Conservation (phyloP, 1,140 invertebrate species). For the Achatina immaculata region DNA sequence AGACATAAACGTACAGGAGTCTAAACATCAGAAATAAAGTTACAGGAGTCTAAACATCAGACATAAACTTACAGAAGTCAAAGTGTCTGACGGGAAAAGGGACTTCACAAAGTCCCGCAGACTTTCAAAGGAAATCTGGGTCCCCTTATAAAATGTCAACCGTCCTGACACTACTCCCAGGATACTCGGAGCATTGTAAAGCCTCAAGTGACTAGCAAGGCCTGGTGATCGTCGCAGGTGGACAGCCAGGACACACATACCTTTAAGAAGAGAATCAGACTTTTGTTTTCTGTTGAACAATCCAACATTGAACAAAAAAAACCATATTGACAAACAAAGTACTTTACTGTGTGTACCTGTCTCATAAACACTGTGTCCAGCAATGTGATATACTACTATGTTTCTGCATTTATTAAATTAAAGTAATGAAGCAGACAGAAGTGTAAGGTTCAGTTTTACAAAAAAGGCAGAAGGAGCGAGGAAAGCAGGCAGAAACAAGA, state of each 20-base stretch:
- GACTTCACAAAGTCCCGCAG: constrained; percentile 64
- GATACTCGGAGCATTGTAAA: constrained; percentile 85
- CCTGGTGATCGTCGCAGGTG: constrained; percentile 85
- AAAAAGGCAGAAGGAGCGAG: no score
- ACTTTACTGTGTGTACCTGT: no score
- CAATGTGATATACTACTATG: no score
- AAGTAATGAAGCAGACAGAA: no score
- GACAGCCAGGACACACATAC: constrained; percentile 78
- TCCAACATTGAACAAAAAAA: background rate
- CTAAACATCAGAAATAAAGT: no score
- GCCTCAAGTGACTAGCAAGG: constrained; percentile 82
- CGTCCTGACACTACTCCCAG: constrained; percentile 86
- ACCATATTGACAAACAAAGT: no score
- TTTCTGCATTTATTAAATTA: no score
- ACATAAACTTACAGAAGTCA: constrained; percentile 49
- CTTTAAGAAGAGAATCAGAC: constrained; percentile 53
- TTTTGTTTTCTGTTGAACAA: background rate
- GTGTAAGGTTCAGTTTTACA: no score
- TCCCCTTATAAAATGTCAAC: constrained; percentile 75
- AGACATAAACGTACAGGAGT: no score
- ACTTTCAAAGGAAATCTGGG: constrained; percentile 49
- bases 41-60: no score
- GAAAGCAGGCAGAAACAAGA: no score
- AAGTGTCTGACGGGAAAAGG: constrained; percentile 59
- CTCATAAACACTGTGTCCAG: no score